These are phyloP conservation scores for Omphaloscelis lunosa DNA, from an alignment of 2,888 invertebrate species.

Conservation along the genomic window DNA sequence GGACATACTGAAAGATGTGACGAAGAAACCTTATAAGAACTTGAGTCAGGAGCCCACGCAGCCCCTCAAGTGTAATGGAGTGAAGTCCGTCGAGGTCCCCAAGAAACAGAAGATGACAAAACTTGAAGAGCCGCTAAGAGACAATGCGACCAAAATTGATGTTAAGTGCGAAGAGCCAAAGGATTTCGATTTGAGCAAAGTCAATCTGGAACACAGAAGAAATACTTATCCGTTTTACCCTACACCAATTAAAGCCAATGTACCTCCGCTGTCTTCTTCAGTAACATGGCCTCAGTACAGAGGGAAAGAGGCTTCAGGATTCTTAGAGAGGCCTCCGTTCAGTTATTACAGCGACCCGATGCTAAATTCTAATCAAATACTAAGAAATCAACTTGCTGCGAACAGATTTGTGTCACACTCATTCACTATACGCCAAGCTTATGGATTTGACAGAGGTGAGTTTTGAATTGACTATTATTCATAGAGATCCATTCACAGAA, in stretches of 20 bases:
- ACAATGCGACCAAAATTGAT: constrained; percentile 71
- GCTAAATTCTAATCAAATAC: constrained; percentile 80
- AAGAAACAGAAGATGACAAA: constrained; percentile 35
- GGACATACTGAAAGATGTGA: constrained; percentile 82
- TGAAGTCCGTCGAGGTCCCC: constrained; percentile 40
- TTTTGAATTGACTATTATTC: not conserved
- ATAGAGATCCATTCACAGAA: not conserved
- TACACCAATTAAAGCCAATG: constrained; percentile 80
- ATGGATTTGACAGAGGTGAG: constrained; percentile 86
- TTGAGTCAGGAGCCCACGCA: constrained; percentile 77
- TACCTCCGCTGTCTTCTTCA: constrained; percentile 59
- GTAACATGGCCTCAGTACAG: constrained; percentile 76
- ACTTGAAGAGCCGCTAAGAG: constrained; percentile 44
- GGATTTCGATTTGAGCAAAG: constrained; percentile 73
- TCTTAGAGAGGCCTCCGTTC: constrained; percentile 75
- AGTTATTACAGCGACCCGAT: constrained; percentile 83
- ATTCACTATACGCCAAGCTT: constrained; percentile 80
- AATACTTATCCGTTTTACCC: constrained; percentile 85
- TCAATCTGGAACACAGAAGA: constrained; percentile 71
- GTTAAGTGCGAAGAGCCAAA: constrained; percentile 75
- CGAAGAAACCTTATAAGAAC: constrained; percentile 78
- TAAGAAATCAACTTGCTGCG: constrained; percentile 81
- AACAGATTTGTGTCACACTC: constrained; percentile 81
- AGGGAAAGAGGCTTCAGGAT: constrained; percentile 74
- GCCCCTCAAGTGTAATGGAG: constrained; percentile 73